Evolutionary conservation across 2,888 invertebrate genomes (phyloP), one percentile per base, ranked within the genome.

Genomic region (Agrotis exclamationis): DNA sequence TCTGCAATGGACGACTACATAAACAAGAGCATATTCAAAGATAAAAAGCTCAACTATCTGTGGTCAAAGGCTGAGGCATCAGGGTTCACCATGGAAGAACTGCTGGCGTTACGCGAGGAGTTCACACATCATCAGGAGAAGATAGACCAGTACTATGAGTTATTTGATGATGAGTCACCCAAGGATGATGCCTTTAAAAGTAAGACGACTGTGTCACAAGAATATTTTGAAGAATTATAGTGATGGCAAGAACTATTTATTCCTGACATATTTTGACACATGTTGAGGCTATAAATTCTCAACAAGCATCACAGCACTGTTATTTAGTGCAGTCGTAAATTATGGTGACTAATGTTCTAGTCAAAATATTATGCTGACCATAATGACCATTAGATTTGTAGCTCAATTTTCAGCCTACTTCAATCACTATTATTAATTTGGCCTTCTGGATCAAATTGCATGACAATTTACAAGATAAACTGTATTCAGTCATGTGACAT

Each of bases 101-200:
- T 99, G 57, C 96, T 97, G 73, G 97, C 98, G 0, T 92, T 99
- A 20, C 98, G 98, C 88, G 98, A 99, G 90, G 99, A 99, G 93
- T 99, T 99, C 88, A 94, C 95, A 24, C 99, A 99, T 91, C 99
- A 99, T 89, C 99, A 99, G 91, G 98, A 99, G 83, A 99, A 99
- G 94, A 97, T 99, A 63, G 98, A 99, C 90, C 98, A 99, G 88
- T 99, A 99, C 90, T 98, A 98, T 91, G 97, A 97, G 56, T 91
- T 99, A 71, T 95, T 99, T 64, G 97, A 97, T 81, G 97, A 98
- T 86, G 97, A 98, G 82, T 92, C 96, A 54, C 96, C 95, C 22
- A 93, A 94, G 56, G 91, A 96, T 56, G 97, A 97, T 80, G 96
- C 96, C 48, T 96, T 97, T 89, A 97, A 97, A 92, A 98, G 98